A percentile compares a stretch with the other conserved stretches of the same genome.
These are phyloP conservation scores for Callimorpha dominula DNA, from an alignment of 2,888 invertebrate genomes.

Conservation along the genomic window DNA sequence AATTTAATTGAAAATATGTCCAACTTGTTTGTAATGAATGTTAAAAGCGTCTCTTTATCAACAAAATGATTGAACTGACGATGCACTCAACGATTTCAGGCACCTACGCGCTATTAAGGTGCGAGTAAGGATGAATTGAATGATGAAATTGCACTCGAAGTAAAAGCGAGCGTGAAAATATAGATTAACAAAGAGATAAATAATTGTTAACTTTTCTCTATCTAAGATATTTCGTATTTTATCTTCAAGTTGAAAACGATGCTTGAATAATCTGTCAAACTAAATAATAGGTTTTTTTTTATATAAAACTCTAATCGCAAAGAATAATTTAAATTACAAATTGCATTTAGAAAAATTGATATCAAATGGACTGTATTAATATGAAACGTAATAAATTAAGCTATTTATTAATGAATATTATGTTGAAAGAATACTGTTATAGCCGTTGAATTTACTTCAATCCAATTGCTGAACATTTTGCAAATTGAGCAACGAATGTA, in stretches of 20 bases:
- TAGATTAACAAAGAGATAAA: constrained; percentile 12
- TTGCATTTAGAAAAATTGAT: not conserved
- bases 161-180: constrained; percentile 4
- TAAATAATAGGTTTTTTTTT: constrained; percentile 7
- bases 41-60: not conserved
- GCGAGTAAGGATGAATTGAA: not conserved
- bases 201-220: not conserved
- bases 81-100: not conserved
- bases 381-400: not conserved
- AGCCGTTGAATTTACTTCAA: not conserved
- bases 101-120: not conserved
- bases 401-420: not conserved
- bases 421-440: not conserved
- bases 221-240: not conserved
- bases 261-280: not conserved
- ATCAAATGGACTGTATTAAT: not conserved
- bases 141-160: not conserved
- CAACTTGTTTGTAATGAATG: not conserved
- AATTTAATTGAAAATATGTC: not conserved
- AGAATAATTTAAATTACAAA: not conserved
- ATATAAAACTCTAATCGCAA: not conserved
- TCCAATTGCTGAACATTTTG: not conserved
- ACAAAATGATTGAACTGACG: not conserved
- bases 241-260: not conserved
- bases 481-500: not conserved